phyloP scores from a whole-genome alignment of 2,113 vertebrate genomes.

The Caracal caracal region DNA sequence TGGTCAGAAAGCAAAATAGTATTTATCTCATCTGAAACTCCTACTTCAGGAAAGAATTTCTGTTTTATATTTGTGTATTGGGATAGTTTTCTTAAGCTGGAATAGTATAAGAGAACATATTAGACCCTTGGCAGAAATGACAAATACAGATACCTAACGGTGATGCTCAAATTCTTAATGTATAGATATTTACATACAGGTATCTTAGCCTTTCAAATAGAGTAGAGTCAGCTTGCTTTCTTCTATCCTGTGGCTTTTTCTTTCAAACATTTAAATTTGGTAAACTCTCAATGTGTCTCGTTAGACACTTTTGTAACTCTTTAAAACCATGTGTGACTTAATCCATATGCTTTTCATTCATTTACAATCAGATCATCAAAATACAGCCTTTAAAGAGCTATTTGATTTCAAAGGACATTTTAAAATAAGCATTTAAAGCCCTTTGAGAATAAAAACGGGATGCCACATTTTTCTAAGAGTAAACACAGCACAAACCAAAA shows the following conservation, averaged over 20 bases:
- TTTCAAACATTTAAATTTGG: conserved; percentile 63
- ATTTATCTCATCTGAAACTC: background rate
- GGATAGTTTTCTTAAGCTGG: background rate
- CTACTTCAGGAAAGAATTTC: conserved; percentile 9
- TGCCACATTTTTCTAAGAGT: conserved; percentile 76
- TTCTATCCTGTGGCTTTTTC: conserved; percentile 55
- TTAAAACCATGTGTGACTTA: conserved; percentile 83
- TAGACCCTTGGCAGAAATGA: background rate
- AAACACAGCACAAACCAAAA: conserved; percentile 69
- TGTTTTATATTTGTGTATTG: background rate
- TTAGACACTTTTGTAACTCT: conserved; percentile 80
- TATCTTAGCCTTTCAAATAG: background rate
- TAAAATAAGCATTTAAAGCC: conserved; percentile 79
- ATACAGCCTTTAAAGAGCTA: conserved; percentile 79
- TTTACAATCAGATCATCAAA: conserved; percentile 81
- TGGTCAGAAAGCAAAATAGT: background rate
- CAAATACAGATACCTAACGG: background rate
- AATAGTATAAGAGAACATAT: background rate
- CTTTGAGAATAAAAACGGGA: conserved; percentile 71
- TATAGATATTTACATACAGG: background rate
- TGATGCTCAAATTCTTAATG: background rate
- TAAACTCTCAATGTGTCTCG: conserved; percentile 70
- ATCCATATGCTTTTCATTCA: conserved; percentile 81
- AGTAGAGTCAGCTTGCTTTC: conserved; percentile 13
- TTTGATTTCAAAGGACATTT: conserved; percentile 81